Evolutionary conservation across 2,797 vertebrate genomes (phyloP), one percentile per base, ranked within the genome.

Genomic region (Argya squamiceps): DNA sequence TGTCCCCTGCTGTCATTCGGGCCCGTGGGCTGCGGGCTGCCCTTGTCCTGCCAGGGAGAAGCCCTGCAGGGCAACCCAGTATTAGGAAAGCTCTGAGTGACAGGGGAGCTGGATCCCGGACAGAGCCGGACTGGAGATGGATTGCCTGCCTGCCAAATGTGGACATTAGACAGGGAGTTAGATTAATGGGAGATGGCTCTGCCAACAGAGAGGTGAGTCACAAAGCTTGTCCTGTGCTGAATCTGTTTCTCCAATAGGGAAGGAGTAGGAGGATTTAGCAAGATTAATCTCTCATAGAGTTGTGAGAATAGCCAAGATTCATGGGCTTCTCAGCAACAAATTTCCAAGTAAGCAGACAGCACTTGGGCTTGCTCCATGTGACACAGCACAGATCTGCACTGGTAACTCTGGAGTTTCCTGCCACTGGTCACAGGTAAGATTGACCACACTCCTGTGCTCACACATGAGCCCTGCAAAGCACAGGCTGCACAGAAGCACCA

Each of bases 111-210:
- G 89, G 88, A 76, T 85, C 84, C 82, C 78, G 91, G 93, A 55
- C 89, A 93, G 87, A 62, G 65, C 50, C 21, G 87, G 84, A 69
- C 43, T 62, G 84, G 65, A 96, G 95, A 97, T 95, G 91, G 88
- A 96, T 95, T 91, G 93, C 87, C 91, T 94, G 95, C 91, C 94
- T 95, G 91, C 83, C 85, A 91, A 91, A 95, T 68, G 76, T 82
- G 83, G 96, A 93, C 94, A 50, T 93, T 53, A 93, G 94, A 93
- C 88, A 89, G 94, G 79, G 94, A 94, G 63, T 81, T 95, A 95
- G 92, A 95, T 96, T 97, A 96, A 96, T 96, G 94, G 95, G 96
- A 93, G 63, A 91, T 94, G 89, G 93, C 94, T 96, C 73, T 94
- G 96, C 95, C 94, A 95, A 41, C 88, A 88, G 76, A 93, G 95